Percentiles rank a stretch among this genome's conserved stretches.
Evolutionary conservation across 2,113 vertebrate species (phyloP).

Genomic region (Arizona elegans): DNA sequence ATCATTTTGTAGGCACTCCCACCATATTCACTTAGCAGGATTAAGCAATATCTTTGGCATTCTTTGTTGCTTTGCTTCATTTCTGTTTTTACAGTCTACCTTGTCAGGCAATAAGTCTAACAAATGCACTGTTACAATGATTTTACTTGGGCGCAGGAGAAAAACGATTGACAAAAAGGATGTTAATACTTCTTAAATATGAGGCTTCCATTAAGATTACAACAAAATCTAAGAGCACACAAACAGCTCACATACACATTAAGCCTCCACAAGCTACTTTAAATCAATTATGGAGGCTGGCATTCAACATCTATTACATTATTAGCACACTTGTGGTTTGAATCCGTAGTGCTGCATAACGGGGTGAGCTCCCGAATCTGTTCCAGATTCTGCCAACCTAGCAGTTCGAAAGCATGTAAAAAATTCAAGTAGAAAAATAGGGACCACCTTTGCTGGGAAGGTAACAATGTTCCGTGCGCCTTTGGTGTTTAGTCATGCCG

Average conservation of each 20-base stretch:
- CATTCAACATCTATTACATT: background rate
- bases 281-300: background rate
- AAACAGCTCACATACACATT: background rate
- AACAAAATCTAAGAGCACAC: background rate
- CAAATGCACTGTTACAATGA: background rate
- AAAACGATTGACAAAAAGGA: background rate
- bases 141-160: background rate
- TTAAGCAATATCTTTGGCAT: background rate
- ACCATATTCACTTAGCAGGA: background rate
- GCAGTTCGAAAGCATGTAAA: too few relatives aligned
- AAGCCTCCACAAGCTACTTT: background rate
- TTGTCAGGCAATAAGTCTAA: background rate
- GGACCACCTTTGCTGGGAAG: too few relatives aligned
- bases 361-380: too few relatives aligned
- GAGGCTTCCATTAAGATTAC: background rate
- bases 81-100: background rate
- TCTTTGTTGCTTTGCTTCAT: background rate
- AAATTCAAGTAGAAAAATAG: too few relatives aligned
- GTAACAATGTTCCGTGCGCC: too few relatives aligned
- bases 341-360: too few relatives aligned
- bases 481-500: too few relatives aligned
- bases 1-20: background rate
- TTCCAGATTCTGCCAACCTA: too few relatives aligned
- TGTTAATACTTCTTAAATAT: background rate
- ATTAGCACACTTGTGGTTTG: background rate